Base-by-base conservation (phyloP, 2,888 invertebrate species). In the Yponomeuta plumbellus region DNA sequence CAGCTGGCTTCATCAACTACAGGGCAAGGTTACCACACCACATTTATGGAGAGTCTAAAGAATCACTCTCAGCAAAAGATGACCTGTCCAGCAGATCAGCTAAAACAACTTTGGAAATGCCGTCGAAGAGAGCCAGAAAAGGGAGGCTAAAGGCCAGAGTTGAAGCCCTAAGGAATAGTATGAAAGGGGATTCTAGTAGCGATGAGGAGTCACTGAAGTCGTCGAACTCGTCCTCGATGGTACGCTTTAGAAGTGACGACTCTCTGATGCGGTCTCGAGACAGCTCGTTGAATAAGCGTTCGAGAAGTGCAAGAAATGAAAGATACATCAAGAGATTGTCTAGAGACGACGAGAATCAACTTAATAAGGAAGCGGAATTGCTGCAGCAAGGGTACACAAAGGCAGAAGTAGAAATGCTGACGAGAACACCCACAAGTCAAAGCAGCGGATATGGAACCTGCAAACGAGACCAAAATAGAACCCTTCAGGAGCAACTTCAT, bases 221-320 rank as follows among this genome's bases (percentile, higher is more conserved):
- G 34, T 92, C 90, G 57, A 92, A 91, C 71, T 94, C 93, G 22
- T 93, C 93, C 26, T 94, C 95, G 0, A 93, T 95, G 76, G 88
- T 94, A 64, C 91, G 93, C 74, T 94, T 94, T 77, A 92, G 94
- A 76, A 94, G 94, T 77, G 95, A 95, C 71, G 95, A 95, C 72
- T 94, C 94, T 69, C 84, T 94, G 67, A 93, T 93, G 76, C 92
- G 92, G 67, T 92, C 92, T 57, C 92, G 93, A 39, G 93, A 92
- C 68, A 92, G 92, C 67, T 92, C 93, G 0, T 83, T 92, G 58
- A 94, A 92, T 76, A 93, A 94, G 72, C 92, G 93, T 75, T 94
- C 95, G 39, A 91, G 96, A 67, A 93, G 94, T 26, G 96, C 96
- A 0, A 92, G 97, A 73, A 96, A 96, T 66, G 96, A 97, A 79